Conservation (phyloP, 2,888 invertebrate genomes). For the Nudaria mundana region DNA sequence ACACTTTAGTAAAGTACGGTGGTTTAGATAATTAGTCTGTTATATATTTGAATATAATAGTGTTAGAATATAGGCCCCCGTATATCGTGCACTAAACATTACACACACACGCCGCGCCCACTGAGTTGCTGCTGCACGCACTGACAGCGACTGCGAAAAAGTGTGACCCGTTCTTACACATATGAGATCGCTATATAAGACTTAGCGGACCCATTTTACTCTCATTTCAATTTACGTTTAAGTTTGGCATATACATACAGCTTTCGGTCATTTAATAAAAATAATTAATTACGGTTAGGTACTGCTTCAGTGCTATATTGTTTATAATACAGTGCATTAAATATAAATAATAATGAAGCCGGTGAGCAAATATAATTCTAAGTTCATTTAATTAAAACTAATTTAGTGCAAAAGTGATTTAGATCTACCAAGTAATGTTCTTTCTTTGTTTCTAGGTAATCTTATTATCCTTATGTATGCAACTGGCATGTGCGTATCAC, state of each 20-base stretch:
- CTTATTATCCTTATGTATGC: conserved; percentile 43
- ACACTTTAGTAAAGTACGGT: not conserved
- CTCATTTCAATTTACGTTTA: conserved; percentile 76
- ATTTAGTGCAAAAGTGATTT: not conserved
- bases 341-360: conserved; percentile 50
- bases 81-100: conserved; percentile 31
- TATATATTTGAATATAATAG: conserved; percentile 22
- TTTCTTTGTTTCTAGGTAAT: conserved; percentile 52
- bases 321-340: conserved; percentile 26
- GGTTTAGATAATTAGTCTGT: conserved; percentile 10
- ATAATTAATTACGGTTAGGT: conserved; percentile 25
- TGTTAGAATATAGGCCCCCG: conserved; percentile 28
- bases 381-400: conserved; percentile 2
- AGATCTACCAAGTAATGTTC: not conserved
- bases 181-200: conserved; percentile 78
- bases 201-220: conserved; percentile 72
- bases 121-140: conserved; percentile 29
- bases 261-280: conserved; percentile 36
- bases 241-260: conserved; percentile 70
- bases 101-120: conserved; percentile 66
- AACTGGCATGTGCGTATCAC: conserved; percentile 61
- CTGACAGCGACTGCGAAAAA: conserved; percentile 75
- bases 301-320: conserved; percentile 26
- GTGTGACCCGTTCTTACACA: conserved; percentile 79
- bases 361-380: conserved; percentile 46